Conservation (phyloP, 1,140 invertebrate species). For the Polypedilum pembai region DNA sequence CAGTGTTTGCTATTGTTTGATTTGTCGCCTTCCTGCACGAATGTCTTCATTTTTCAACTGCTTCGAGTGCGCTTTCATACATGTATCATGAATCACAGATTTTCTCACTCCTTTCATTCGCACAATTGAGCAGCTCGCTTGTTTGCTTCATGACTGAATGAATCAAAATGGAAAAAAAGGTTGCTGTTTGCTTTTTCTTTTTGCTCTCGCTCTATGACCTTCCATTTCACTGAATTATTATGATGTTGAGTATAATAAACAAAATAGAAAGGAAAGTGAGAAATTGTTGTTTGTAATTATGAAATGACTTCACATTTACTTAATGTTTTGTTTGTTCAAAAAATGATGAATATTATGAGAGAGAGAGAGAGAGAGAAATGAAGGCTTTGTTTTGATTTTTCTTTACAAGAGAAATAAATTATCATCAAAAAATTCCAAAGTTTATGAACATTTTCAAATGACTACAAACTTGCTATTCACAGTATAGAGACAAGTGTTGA, state of each 20-base stretch:
- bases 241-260: neutral
- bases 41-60: neutral
- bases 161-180: neutral
- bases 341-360: no score
- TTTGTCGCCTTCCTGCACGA: no score
- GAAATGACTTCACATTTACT: neutral
- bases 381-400: no score
- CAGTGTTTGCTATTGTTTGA: no score
- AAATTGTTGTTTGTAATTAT: neutral
- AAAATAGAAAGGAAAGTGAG: no score
- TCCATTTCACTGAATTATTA: neutral
- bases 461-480: no score
- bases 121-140: neutral
- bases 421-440: no score
- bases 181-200: neutral
- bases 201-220: neutral
- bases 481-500: no score
- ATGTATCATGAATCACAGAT: constrained; percentile 5
- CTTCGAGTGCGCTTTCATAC: neutral
- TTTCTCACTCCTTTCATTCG: neutral
- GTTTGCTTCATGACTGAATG: neutral
- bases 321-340: no score
- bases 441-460: no score
- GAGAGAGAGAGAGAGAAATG: no score
- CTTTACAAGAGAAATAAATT: no score